Conservation (phyloP, 2,797 vertebrate species). For the Acanthis flammea region DNA sequence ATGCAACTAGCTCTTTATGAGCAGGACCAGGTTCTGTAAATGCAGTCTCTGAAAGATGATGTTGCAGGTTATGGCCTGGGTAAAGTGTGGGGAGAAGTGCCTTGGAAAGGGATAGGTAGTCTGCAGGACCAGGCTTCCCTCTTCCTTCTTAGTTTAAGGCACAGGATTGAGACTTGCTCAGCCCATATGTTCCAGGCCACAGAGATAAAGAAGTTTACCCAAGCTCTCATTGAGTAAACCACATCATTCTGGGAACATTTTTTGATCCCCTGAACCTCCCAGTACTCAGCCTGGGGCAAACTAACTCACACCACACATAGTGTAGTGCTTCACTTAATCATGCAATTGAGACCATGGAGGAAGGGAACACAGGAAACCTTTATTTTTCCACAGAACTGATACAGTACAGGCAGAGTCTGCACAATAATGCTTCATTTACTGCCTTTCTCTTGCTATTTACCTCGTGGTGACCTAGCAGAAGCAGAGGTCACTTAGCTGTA, state of each 20-base stretch:
- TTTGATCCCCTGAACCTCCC: slow-evolving; percentile 12
- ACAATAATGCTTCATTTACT: slow-evolving; percentile 70
- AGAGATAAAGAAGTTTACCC: slow-evolving; percentile 15
- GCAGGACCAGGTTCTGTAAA: not conserved
- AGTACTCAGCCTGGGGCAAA: slow-evolving; percentile 32
- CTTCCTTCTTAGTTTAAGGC: not conserved
- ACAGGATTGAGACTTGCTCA: not conserved
- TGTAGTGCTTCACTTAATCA: fast-evolving
- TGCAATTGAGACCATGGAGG: slow-evolving; percentile 3
- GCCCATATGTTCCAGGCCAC: not conserved
- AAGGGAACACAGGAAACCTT: slow-evolving; percentile 58
- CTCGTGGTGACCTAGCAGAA: slow-evolving; percentile 69
- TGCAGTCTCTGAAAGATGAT: not conserved
- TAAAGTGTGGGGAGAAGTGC: not conserved
- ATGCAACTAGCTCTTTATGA: not conserved
- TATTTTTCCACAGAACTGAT: slow-evolving; percentile 66
- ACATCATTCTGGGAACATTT: not conserved
- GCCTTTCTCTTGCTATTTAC: slow-evolving; percentile 58
- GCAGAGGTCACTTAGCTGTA: slow-evolving; percentile 70
- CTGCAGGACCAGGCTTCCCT: not conserved
- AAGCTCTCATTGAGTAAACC: not conserved
- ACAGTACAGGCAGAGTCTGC: slow-evolving; percentile 41
- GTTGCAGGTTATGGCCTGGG: not conserved
- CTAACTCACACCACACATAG: not conserved
- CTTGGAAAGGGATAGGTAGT: not conserved